Percentiles rank a stretch among this genome's conserved stretches.
phyloP scores from a whole-genome alignment of 2,797 vertebrate genomes.

The Podargus strigoides region DNA sequence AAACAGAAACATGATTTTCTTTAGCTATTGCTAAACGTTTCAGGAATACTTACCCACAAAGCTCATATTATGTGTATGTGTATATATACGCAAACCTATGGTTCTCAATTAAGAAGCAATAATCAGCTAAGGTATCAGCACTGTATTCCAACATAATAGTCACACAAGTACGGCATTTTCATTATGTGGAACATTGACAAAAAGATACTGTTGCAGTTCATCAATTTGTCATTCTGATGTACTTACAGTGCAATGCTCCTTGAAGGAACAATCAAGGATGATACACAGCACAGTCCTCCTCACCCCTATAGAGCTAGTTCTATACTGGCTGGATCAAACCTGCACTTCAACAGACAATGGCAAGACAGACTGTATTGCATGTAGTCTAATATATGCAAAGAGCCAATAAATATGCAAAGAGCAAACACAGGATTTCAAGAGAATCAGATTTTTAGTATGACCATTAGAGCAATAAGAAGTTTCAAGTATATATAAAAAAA shows the following conservation, averaged over 20 bases:
- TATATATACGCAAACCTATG: slow-evolving; percentile 67
- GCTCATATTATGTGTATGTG: slow-evolving; percentile 57
- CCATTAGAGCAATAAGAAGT: slow-evolving; percentile 75
- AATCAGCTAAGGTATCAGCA: slow-evolving; percentile 74
- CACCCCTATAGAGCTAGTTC: slow-evolving; percentile 93
- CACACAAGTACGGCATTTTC: slow-evolving; percentile 78
- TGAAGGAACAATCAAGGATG: slow-evolving; percentile 93
- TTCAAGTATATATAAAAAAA: slow-evolving; percentile 73
- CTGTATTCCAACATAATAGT: slow-evolving; percentile 84
- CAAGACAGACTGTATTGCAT: slow-evolving; percentile 88
- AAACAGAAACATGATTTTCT: slow-evolving; percentile 70
- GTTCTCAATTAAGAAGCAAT: slow-evolving; percentile 74
- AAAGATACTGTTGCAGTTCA: slow-evolving; percentile 83
- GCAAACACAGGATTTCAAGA: slow-evolving; percentile 82
- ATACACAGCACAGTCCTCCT: slow-evolving; percentile 91
- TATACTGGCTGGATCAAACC: slow-evolving; percentile 87
- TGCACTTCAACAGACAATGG: slow-evolving; percentile 93
- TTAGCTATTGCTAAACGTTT: slow-evolving; percentile 75
- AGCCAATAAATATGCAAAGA: slow-evolving; percentile 87
- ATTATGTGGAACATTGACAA: slow-evolving; percentile 83
- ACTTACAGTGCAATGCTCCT: slow-evolving; percentile 97
- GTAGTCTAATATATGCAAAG: slow-evolving; percentile 82
- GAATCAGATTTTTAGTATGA: slow-evolving; percentile 77
- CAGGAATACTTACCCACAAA: slow-evolving; percentile 83
- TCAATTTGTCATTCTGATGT: slow-evolving; percentile 88